A percentile compares a stretch with the other conserved stretches of the same genome.
Conservation (phyloP, 2,113 vertebrate genomes). For the Microcebus murinus region DNA sequence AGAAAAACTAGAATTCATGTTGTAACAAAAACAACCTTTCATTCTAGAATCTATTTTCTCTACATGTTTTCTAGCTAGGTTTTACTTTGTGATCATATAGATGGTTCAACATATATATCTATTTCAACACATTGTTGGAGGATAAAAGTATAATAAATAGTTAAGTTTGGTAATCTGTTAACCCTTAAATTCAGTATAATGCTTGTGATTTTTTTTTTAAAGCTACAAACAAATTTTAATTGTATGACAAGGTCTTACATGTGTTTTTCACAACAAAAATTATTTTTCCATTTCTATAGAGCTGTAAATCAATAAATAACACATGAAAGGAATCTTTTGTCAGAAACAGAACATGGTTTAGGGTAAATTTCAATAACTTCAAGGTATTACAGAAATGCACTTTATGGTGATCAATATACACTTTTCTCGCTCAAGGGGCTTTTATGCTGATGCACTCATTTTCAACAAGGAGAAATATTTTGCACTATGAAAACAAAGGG, state of each 20-base stretch:
- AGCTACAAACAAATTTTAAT: slow-evolving; percentile 9
- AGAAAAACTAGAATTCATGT: slow-evolving; percentile 33
- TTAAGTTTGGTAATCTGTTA: not conserved
- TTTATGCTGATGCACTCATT: slow-evolving; percentile 56
- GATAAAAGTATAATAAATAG: not conserved
- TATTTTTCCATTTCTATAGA: slow-evolving; percentile 42
- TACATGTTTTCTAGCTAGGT: not conserved
- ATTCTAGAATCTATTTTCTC: slow-evolving; percentile 29
- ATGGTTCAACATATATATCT: not conserved
- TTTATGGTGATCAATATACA: slow-evolving; percentile 60
- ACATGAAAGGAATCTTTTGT: slow-evolving; percentile 47
- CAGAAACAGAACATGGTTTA: slow-evolving; percentile 37
- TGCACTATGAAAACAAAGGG: slow-evolving; percentile 26
- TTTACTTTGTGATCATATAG: not conserved
- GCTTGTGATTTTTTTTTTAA: not conserved
- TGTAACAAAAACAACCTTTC: slow-evolving; percentile 4
- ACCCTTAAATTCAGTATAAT: not conserved
- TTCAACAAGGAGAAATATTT: slow-evolving; percentile 24
- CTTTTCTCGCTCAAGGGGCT: slow-evolving; percentile 59
- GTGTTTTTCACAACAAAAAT: slow-evolving; percentile 23
- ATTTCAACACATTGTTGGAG: slow-evolving; percentile 17
- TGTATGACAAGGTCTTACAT: not conserved
- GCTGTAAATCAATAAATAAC: slow-evolving; percentile 52
- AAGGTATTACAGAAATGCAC: slow-evolving; percentile 50
- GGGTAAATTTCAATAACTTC: slow-evolving; percentile 63